A percentile compares a stretch with the other conserved stretches of the same genome.
phyloP scores from a whole-genome alignment of 2,888 invertebrate genomes.

The Troides helena region DNA sequence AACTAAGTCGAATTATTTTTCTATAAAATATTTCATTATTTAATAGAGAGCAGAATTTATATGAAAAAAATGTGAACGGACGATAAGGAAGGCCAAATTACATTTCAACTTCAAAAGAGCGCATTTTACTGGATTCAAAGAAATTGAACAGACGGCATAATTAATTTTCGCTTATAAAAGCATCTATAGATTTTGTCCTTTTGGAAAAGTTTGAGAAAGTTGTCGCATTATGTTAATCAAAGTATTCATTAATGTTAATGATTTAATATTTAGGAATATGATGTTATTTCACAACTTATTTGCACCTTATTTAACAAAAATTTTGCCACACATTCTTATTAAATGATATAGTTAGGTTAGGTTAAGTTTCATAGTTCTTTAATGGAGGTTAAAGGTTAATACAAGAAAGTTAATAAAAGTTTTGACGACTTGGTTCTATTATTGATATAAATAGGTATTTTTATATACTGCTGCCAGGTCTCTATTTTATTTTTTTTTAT shows the following conservation, averaged over 20 bases:
- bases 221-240: not conserved
- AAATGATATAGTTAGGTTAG: too few relatives aligned
- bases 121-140: not conserved
- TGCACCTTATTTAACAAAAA: too few relatives aligned
- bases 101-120: not conserved
- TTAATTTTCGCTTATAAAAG: conserved; percentile 2
- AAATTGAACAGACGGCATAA: not conserved
- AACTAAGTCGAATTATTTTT: too few relatives aligned
- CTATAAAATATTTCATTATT: not conserved
- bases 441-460: too few relatives aligned
- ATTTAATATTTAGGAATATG: not conserved
- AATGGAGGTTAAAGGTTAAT: too few relatives aligned
- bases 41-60: not conserved
- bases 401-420: too few relatives aligned
- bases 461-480: too few relatives aligned
- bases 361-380: too few relatives aligned
- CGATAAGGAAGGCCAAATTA: not conserved
- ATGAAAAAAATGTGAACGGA: not conserved
- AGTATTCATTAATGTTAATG: conserved; percentile 1
- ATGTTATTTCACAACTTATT: too few relatives aligned
- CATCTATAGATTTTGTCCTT: not conserved
- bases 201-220: not conserved
- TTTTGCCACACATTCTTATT: too few relatives aligned
- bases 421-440: too few relatives aligned
- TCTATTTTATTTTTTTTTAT: too few relatives aligned